Conservation (phyloP, 2,888 invertebrate species). For the Acleris holmiana region DNA sequence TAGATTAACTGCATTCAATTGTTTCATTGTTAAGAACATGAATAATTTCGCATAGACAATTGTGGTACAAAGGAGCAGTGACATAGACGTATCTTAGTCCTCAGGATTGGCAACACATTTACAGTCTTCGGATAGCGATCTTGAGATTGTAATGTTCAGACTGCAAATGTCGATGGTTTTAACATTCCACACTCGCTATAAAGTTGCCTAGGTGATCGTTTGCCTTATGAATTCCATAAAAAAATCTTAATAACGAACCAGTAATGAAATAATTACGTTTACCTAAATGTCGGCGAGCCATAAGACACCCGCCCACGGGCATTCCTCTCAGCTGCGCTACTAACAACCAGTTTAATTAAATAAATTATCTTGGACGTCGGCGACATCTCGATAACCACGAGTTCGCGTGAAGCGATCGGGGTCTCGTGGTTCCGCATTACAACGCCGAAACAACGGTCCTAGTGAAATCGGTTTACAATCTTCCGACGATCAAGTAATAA, state of each 20-base stretch:
- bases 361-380: constrained; percentile 34
- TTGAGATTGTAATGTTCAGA: too few species aligned
- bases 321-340: constrained; percentile 15
- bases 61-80: too few species aligned
- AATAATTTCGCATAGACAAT: too few species aligned
- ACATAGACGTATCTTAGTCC: background rate
- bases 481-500: too few species aligned
- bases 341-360: constrained; percentile 39
- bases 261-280: constrained; percentile 25
- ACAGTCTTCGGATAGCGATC: background rate
- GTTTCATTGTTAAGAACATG: too few species aligned
- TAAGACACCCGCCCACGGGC: constrained; percentile 34
- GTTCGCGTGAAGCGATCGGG: background rate
- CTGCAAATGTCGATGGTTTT: too few species aligned
- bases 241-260: background rate
- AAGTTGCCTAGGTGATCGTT: background rate
- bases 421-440: constrained; percentile 6
- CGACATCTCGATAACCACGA: constrained; percentile 26
- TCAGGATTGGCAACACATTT: background rate
- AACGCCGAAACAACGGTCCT: too few species aligned
- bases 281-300: constrained; percentile 26
- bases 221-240: too few species aligned
- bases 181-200: too few species aligned
- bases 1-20: too few species aligned
- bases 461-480: too few species aligned